A percentile compares a stretch with the other conserved stretches of the same genome.
Conservation (phyloP, 1,140 invertebrate species). For the Aphidius ervi region DNA sequence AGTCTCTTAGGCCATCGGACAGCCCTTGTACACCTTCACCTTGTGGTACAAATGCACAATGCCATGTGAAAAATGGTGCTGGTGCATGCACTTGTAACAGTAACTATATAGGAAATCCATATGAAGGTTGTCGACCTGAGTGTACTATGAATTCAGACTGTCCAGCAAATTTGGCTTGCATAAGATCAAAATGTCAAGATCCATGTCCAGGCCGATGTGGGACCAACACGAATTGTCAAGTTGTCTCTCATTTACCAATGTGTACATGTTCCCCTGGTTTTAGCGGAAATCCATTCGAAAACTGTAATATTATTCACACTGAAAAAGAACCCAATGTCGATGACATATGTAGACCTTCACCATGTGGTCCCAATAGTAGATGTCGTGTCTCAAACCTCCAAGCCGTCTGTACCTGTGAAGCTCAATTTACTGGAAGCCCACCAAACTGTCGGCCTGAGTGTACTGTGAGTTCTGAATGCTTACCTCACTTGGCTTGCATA, state of each 20-base stretch:
- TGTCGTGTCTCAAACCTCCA: constrained; percentile 51
- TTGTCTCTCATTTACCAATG: constrained; percentile 67
- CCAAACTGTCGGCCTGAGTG: constrained; percentile 60
- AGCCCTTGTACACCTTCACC: constrained; percentile 65
- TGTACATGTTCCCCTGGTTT: constrained; percentile 70
- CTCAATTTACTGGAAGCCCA: constrained; percentile 53
- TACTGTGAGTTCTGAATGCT: constrained; percentile 57
- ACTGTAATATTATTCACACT: constrained; percentile 50
- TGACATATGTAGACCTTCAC: constrained; percentile 55
- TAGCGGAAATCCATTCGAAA: constrained; percentile 70
- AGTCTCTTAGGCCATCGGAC: constrained; percentile 23
- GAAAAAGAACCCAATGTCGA: constrained; percentile 14
- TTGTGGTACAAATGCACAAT: constrained; percentile 71
- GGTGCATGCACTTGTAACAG: constrained; percentile 67
- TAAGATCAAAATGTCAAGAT: constrained; percentile 69
- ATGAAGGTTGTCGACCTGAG: constrained; percentile 70
- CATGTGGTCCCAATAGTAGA: constrained; percentile 57
- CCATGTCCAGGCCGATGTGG: constrained; percentile 77
- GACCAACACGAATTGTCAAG: constrained; percentile 68
- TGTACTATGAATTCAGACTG: constrained; percentile 72
- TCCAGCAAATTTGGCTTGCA: constrained; percentile 66
- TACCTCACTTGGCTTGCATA: constrained; percentile 54
- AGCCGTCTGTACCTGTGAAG: constrained; percentile 54
- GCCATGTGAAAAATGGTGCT: constrained; percentile 60
- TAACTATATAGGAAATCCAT: constrained; percentile 69